A percentile compares a stretch with the other conserved stretches of the same genome.
Conservation (phyloP, 2,797 vertebrate species). For the Xerus rutilus region DNA sequence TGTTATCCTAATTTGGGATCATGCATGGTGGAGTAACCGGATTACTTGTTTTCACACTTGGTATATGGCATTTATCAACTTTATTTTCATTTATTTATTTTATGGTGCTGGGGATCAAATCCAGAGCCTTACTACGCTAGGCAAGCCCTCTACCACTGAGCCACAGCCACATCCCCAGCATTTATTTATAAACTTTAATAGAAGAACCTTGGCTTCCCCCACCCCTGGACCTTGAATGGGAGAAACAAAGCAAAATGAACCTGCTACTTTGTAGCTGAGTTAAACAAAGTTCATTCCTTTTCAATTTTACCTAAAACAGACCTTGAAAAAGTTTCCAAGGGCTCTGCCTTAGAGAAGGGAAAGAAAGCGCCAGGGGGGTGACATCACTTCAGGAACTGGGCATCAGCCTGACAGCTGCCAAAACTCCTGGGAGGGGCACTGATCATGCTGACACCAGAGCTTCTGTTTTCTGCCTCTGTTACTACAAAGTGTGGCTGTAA, state of each 20-base stretch:
- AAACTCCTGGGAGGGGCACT: conserved; percentile 37
- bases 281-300: conserved; percentile 78
- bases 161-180: neutral
- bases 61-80: neutral
- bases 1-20: neutral
- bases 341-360: conserved; percentile 35
- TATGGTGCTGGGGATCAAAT: neutral
- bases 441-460: conserved; percentile 47
- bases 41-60: neutral
- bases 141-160: neutral
- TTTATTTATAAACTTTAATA: neutral
- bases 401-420: neutral
- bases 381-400: conserved; percentile 23
- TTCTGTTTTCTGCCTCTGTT: neutral
- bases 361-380: conserved; percentile 60
- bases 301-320: conserved; percentile 61
- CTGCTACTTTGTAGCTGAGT: conserved; percentile 19
- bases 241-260: conserved; percentile 57
- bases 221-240: neutral
- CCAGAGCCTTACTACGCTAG: neutral
- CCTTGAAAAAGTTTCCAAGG: conserved; percentile 15
- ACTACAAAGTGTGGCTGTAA: neutral
- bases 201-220: neutral
- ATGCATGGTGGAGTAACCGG: neutral
- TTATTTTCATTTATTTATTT: neutral